Evolutionary conservation across 1,140 invertebrate species (phyloP).

Genomic region (Listronotus oregonensis): DNA sequence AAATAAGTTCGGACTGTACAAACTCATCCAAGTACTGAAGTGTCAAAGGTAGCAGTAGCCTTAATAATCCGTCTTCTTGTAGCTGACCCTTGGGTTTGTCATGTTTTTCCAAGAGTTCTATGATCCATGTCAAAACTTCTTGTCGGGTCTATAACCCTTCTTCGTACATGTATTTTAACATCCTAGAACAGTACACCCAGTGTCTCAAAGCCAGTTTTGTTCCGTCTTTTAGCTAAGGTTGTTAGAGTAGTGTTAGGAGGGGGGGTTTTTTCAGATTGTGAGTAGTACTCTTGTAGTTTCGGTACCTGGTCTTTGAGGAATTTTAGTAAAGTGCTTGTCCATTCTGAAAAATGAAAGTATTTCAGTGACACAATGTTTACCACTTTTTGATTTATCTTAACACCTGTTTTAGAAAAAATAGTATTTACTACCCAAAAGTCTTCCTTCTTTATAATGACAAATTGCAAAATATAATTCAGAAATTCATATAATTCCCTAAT

Average conservation of each 20-base stretch:
- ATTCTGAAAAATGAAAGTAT: slow-evolving; percentile 83
- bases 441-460: too few relatives aligned
- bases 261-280: slow-evolving; percentile 53
- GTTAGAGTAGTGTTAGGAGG: slow-evolving; percentile 53
- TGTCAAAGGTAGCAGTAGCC: slow-evolving; percentile 79
- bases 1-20: slow-evolving; percentile 86
- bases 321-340: slow-evolving; percentile 89
- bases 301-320: slow-evolving; percentile 89
- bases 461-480: too few relatives aligned
- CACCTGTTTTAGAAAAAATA: too few relatives aligned
- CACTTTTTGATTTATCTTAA: too few relatives aligned
- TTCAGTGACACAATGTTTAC: too few relatives aligned
- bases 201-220: slow-evolving; percentile 78
- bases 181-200: slow-evolving; percentile 89
- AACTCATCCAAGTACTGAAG: slow-evolving; percentile 91
- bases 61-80: slow-evolving; percentile 81
- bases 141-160: slow-evolving; percentile 89
- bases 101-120: slow-evolving; percentile 88
- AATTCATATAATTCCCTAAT: too few relatives aligned
- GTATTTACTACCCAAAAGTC: too few relatives aligned
- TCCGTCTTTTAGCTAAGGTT: slow-evolving; percentile 62
- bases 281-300: slow-evolving; percentile 86
- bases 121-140: slow-evolving; percentile 91
- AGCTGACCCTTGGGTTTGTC: slow-evolving; percentile 64
- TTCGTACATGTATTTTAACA: slow-evolving; percentile 91